Conservation (phyloP, 2,797 vertebrate genomes). For the Eidolon dupreanum region DNA sequence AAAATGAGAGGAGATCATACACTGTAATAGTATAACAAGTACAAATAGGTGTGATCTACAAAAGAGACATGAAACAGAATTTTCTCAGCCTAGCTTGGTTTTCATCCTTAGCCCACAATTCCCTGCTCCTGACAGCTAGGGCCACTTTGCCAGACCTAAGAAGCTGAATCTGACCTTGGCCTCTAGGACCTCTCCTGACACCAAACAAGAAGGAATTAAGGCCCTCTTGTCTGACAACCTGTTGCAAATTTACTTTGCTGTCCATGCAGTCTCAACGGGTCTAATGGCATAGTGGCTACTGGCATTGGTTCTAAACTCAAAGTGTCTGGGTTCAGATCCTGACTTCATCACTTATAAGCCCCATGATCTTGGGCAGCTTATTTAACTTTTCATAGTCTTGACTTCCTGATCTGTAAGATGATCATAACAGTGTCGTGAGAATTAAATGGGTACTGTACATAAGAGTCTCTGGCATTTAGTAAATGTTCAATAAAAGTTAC, state of each 20-base stretch:
- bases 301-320: neutral
- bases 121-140: neutral
- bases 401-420: neutral
- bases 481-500: neutral
- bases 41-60: conserved; percentile 58
- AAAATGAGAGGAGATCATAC: conserved; percentile 40
- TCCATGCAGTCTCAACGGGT: accelerated
- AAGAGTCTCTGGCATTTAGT: neutral
- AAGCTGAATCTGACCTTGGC: neutral
- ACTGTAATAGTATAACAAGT: conserved; percentile 41
- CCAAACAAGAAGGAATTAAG: neutral
- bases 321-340: neutral
- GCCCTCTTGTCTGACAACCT: neutral
- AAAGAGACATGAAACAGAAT: neutral
- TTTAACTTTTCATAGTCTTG: neutral
- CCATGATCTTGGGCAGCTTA: neutral
- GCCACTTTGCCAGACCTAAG: neutral
- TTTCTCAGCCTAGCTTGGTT: neutral
- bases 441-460: neutral
- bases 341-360: neutral
- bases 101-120: neutral
- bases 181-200: neutral
- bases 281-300: neutral
- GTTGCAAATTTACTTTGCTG: neutral
- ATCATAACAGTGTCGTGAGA: neutral